Base-by-base conservation (phyloP, 1,140 invertebrate species). In the Drosophila fuyamai region DNA sequence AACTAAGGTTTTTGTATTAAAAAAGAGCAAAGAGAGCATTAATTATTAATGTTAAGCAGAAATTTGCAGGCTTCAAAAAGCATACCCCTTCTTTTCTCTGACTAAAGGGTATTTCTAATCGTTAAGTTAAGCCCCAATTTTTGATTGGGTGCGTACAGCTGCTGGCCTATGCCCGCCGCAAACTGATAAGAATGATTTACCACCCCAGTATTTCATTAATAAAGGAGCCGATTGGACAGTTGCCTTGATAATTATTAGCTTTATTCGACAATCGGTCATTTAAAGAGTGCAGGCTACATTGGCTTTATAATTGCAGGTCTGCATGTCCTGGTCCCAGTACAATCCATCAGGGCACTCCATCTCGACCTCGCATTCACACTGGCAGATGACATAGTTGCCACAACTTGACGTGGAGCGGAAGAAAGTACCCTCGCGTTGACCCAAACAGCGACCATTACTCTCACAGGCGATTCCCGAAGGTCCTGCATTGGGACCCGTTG, bases 341-440 rank as follows among this genome's bases (percentile, higher is more conserved):
- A 88, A 32, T 0, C 55, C 68, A 0, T 32, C 27, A 0, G 36
- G 9, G 7, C 83, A 88, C 13, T 58, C 5, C 83, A 80, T 71
- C 23, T 70, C 63, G 9, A 88, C 61, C 35, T 88, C 84, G 27
- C 84, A 88, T 23, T 88, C 84, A 18, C 84, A 88, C 56, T 88
- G 83, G 13, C 84, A 88, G 40, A 88, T 46, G 8, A 60, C 51
- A 16, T 44, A 88, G 1, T 12, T 32, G 9, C 66, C 56, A 43
- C 84, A 89, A 50, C 32, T 72, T 16, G 61, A 80, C 38, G 50
- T 10, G 4, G 84, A 89, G 0, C 48, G 50, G 0, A 89, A 13
- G 1, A 27, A 10, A 0, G 41, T 61, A 4, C 84, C 84, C n/a
- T 88, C 84, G 4, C 0, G 10, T 29, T 68, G 0, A 0, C 55